Base-by-base conservation (phyloP, 2,888 invertebrate species). In the Resseliella maxima region DNA sequence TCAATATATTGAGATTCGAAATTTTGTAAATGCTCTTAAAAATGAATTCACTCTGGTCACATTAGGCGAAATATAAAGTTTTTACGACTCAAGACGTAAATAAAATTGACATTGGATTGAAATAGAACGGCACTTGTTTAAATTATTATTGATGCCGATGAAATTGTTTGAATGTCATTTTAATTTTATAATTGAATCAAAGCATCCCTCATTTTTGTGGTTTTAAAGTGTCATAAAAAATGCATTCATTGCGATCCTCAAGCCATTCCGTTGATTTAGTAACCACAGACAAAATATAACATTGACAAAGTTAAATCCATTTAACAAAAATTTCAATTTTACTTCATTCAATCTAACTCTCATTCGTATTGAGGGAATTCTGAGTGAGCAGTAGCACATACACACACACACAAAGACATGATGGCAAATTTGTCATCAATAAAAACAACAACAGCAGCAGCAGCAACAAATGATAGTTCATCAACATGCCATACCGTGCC, bases 141-240 rank as follows among this genome's bases (percentile, higher is more conserved):
- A 59, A 59, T 59, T 59, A 59, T n/a, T 59, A 24, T 1, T 10
- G 35, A 31, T 72, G n/a, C n/a, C n/a, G n/a, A n/a, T 31, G 27
- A 50, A 50, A 31, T 31, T 3, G 12, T 31, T 72, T 35, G 35
- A 72, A 72, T 72, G 72, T n/a, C 31, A 31, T 72, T 72, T 72
- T 72, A 72, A 72, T 72, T 72, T 72, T 72, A 72, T 72, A 72
- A 72, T 72, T 72, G 35, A 72, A 72, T 72, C 72, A 72, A 72
- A 72, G 0, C 10, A 72, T 72, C 72, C 72, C 72, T 72, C 72
- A 72, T 31, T 72, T 3, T 72, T 15, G n/a, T n/a, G 72, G 72
- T n/a, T 72, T 72, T 31, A 72, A 72, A 72, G n/a, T 31, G 72
- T 31, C 31, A 72, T 72, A 72, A 72, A 72, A n/a, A 31, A 72